These are phyloP conservation scores for Dynastes grantii DNA, from an alignment of 2,888 invertebrate genomes.

Conservation along the genomic window DNA sequence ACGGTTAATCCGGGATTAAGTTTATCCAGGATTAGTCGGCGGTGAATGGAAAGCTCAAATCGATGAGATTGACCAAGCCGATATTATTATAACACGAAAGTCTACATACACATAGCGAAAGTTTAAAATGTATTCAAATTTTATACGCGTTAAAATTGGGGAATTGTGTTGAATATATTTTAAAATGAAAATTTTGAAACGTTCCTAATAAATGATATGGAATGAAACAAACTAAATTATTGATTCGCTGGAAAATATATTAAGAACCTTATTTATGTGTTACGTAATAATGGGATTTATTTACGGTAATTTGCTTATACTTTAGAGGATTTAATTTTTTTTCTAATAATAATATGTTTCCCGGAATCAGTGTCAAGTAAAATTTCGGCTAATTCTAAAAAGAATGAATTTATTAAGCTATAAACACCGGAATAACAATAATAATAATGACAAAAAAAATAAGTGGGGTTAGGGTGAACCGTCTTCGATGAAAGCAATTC, in stretches of 20 bases:
- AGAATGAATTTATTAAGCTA: too few relatives aligned
- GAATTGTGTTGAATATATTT: not conserved
- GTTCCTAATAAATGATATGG: too few relatives aligned
- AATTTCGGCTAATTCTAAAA: too few relatives aligned
- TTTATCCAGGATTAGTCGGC: conserved; percentile 65
- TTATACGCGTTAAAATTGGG: conserved; percentile 13
- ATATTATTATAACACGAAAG: conserved; percentile 42
- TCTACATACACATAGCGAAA: not conserved
- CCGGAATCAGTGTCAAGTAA: too few relatives aligned
- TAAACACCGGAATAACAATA: too few relatives aligned
- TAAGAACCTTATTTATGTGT: not conserved
- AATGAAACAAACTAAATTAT: too few relatives aligned
- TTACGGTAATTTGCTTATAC: too few relatives aligned
- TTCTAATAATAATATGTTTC: too few relatives aligned
- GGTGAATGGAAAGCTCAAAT: conserved; percentile 52
- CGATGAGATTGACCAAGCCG: conserved; percentile 52
- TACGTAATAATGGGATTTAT: too few relatives aligned
- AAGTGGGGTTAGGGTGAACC: not conserved
- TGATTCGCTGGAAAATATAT: not conserved
- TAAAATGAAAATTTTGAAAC: too few relatives aligned
- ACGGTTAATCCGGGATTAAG: conserved; percentile 66
- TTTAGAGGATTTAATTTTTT: too few relatives aligned
- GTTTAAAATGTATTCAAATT: not conserved
- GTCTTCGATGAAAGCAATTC: not conserved
- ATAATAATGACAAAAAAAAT: too few relatives aligned